Percentiles rank a stretch among this genome's conserved stretches.
phyloP scores from a whole-genome alignment of 2,797 vertebrate species.

The Sternotherus odoratus region DNA sequence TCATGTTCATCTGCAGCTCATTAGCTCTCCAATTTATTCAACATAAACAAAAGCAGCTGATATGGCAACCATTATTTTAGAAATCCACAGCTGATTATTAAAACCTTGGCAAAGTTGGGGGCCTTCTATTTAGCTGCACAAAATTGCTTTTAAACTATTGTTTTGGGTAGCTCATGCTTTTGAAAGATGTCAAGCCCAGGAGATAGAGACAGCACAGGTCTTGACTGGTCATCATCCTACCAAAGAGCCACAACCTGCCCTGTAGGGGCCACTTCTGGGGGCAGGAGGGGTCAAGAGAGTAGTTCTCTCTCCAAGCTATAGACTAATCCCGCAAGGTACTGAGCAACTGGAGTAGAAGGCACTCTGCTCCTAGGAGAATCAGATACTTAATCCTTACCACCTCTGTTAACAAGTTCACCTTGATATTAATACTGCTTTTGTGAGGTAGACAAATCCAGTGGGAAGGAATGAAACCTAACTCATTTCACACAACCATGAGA shows the following conservation, averaged over 20 bases:
- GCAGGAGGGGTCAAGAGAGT: not conserved
- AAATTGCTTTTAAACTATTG: not conserved
- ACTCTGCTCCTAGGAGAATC: not conserved
- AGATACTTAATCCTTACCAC: not conserved
- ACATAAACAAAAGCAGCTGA: accelerated
- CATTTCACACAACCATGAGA: not conserved
- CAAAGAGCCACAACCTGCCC: not conserved
- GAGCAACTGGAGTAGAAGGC: not conserved
- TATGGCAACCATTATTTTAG: not conserved
- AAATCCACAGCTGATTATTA: not conserved
- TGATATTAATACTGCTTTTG: not conserved
- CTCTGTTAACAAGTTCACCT: not conserved
- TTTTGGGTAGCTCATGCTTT: not conserved
- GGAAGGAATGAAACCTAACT: not conserved
- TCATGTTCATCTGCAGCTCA: not conserved
- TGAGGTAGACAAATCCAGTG: not conserved
- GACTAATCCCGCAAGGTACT: not conserved
- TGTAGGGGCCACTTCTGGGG: accelerated
- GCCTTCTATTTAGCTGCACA: not conserved
- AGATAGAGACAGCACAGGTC: not conserved
- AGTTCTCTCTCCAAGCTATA: accelerated
- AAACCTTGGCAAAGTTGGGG: not conserved
- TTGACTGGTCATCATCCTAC: not conserved
- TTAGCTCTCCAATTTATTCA: not conserved
- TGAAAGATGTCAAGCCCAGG: not conserved